These are phyloP conservation scores for Dolichoris vasculosae DNA, from an alignment of 1,140 invertebrate species.

Conservation along the genomic window DNA sequence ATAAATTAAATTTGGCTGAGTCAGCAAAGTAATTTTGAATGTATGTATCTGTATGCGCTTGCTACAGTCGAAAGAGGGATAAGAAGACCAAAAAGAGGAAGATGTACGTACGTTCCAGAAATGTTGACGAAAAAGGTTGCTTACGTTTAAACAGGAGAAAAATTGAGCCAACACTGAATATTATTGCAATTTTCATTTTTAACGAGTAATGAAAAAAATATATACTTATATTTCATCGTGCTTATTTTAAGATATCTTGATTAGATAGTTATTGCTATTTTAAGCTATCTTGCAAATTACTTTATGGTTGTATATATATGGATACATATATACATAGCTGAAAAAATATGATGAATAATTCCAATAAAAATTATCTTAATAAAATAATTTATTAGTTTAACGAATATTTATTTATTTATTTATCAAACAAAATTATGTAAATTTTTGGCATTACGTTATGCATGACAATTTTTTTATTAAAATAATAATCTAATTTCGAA, in stretches of 20 bases:
- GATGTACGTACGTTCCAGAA: not conserved
- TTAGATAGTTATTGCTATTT: not conserved
- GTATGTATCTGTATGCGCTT: slow-evolving; percentile 28
- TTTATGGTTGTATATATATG: too few species aligned
- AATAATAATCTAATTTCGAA: too few species aligned
- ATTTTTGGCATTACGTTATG: too few species aligned
- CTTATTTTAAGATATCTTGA: not conserved
- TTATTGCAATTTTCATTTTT: not conserved
- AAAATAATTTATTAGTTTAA: too few species aligned
- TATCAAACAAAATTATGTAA: too few species aligned
- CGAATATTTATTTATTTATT: too few species aligned
- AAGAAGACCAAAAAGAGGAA: not conserved
- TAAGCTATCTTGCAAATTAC: too few species aligned
- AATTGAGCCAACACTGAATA: not conserved
- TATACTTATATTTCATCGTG: not conserved
- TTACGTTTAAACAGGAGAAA: not conserved
- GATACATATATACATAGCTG: too few species aligned
- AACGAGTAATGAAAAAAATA: not conserved
- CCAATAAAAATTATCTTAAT: too few species aligned
- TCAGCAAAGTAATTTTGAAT: slow-evolving; percentile 52
- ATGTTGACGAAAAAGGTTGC: not conserved
- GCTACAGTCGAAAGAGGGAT: not conserved
- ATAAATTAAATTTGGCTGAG: slow-evolving; percentile 55
- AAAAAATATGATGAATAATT: too few species aligned
- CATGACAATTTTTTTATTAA: too few species aligned